phyloP scores from a whole-genome alignment of 2,797 vertebrate species.

The Lacerta bilineata region DNA sequence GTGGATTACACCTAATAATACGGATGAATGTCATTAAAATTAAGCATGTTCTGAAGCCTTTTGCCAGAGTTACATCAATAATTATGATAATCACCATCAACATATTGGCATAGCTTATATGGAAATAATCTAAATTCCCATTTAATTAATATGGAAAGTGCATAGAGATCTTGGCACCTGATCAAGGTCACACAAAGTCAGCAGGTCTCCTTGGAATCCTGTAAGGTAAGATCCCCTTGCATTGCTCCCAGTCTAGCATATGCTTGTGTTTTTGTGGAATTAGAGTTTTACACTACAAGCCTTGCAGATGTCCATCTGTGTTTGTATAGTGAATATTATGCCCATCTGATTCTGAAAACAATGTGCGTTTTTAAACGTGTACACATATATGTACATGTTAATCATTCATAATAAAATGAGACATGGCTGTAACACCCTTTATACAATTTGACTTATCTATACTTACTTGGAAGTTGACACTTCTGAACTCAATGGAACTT shows the following conservation, averaged over 20 bases:
- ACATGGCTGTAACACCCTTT: neutral
- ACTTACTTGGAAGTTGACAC: neutral
- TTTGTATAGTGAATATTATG: neutral
- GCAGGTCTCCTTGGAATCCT: neutral
- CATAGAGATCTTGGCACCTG: neutral
- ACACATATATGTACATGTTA: neutral
- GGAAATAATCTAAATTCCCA: neutral
- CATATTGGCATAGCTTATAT: too few relatives aligned
- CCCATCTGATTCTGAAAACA: neutral
- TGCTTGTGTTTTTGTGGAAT: neutral
- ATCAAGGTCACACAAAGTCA: constrained; percentile 17
- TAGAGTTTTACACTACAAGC: neutral
- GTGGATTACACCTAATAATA: neutral
- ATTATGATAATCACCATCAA: too few relatives aligned
- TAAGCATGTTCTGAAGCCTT: neutral
- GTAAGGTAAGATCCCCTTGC: neutral
- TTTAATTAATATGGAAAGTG: neutral
- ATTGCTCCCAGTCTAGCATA: neutral
- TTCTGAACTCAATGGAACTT: neutral
- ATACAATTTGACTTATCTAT: neutral
- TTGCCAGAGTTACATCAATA: neutral
- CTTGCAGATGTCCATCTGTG: neutral
- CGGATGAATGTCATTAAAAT: constrained; percentile 3
- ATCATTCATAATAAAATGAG: neutral
- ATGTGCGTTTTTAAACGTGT: neutral